A percentile compares a stretch with the other conserved stretches of the same genome.
Conservation (phyloP, 2,797 vertebrate species). For the Florisuga fusca region DNA sequence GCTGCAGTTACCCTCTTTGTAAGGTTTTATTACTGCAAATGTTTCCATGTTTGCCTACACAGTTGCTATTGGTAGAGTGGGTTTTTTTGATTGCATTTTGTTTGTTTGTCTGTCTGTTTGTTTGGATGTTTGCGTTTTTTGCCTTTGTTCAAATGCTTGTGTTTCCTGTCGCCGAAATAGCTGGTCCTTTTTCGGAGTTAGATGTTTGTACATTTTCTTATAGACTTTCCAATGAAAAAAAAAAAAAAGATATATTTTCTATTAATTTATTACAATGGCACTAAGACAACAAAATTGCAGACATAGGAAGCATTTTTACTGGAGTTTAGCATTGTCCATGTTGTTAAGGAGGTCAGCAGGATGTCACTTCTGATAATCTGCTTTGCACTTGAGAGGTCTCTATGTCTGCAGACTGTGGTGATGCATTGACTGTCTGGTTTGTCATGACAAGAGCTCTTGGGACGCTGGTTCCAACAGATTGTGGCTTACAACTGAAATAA, state of each 20-base stretch:
- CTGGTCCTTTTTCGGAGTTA: conserved; percentile 93
- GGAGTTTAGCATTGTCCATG: conserved; percentile 70
- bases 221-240: conserved; percentile 82
- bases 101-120: conserved; percentile 27
- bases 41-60: background rate
- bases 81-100: background rate
- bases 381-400: conserved; percentile 75
- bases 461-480: conserved; percentile 25
- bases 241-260: conserved; percentile 92
- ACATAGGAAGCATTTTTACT: conserved; percentile 79
- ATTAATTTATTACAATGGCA: conserved; percentile 96
- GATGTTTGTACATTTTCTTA: conserved; percentile 91
- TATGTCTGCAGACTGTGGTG: conserved; percentile 39
- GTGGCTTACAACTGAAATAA: conserved; percentile 56
- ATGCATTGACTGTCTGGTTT: conserved; percentile 39
- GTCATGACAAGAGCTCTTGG: conserved; percentile 56
- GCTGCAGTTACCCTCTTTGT: background rate
- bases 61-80: background rate
- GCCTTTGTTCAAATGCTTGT: conserved; percentile 58
- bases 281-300: conserved; percentile 79
- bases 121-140: conserved; percentile 46
- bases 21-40: background rate
- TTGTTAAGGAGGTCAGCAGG: conserved; percentile 71
- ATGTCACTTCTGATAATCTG: conserved; percentile 61
- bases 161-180: conserved; percentile 87